phyloP scores from a whole-genome alignment of 2,888 invertebrate genomes.

The Cylloceria caligata region DNA sequence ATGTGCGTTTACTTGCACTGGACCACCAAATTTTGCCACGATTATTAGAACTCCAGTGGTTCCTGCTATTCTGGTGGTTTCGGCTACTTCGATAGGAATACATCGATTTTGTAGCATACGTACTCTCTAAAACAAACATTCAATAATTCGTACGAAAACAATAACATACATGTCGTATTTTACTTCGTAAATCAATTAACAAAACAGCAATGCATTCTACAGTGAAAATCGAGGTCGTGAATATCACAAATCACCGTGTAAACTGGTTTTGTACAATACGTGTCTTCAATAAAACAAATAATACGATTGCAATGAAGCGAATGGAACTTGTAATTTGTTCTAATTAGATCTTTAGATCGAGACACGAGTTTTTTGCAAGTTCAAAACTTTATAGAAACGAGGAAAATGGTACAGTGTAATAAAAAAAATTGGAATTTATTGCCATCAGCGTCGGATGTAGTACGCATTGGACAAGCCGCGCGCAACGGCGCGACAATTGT shows the following conservation, averaged over 20 bases:
- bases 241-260: background rate
- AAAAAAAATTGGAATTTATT: conserved; percentile 34
- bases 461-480: conserved; percentile 24
- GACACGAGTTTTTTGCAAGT: conserved; percentile 4
- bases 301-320: conserved; percentile 25
- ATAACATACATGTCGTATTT: no score
- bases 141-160: no score
- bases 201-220: no score
- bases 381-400: background rate
- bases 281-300: background rate
- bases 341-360: conserved; percentile 18
- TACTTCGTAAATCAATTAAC: no score
- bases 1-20: conserved; percentile 51
- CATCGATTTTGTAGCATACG: background rate
- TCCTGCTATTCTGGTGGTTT: conserved; percentile 46
- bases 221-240: background rate
- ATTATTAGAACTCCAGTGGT: conserved; percentile 51
- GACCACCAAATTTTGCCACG: conserved; percentile 27
- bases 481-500: conserved; percentile 47
- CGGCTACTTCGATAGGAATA: conserved; percentile 46
- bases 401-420: conserved; percentile 29
- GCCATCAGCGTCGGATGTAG: background rate
- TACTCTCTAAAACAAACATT: no score
- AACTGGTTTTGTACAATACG: background rate
- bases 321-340: conserved; percentile 33